Base-by-base conservation (phyloP, 2,888 invertebrate species). In the Caenorhabditis imperialis region DNA sequence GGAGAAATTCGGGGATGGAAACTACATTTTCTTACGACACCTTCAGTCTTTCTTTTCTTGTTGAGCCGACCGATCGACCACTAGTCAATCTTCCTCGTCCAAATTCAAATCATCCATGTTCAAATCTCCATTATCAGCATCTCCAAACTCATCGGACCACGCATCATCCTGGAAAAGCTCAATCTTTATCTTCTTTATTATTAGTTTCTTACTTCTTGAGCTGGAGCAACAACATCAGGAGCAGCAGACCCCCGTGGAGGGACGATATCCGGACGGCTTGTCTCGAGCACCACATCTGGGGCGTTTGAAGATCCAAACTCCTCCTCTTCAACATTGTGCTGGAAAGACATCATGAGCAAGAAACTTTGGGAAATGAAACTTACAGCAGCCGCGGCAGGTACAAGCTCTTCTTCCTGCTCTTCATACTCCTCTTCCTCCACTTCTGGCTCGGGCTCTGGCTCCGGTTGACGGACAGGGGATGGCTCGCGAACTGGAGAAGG, bases 61-160 rank as follows among this genome's bases (percentile, higher is more conserved):
- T 25, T 75, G 55, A 25, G 77, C 75, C 55, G 80, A 78, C 51
- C 62, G 78, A 76, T 77, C 76, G 75, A 81, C 77, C 42, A 82
- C 78, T 25, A 81, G 83, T 85, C 83, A 84, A 77, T 84, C 85
- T 71, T 85, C 85, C 37, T 86, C 85, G 50, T 83, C 83, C 35
- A 86, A 65, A 40, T 84, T 79, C 61, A 86, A 67, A 51, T 85
- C 81, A 48, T 86, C 85, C 48, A 86, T 55, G 62, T 86, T 79
- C 54, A 83, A 71, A 65, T 85, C 84, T 23, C 83, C 81, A 16
- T 58, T 76, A 18, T 77, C 71, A 10, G 81, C 71, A 48, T 85
- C 85, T 27, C 75, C 84, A 51, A 85, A 84, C 42, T 86, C 82
- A 40, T 81, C 80, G 7, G 79, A 78, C 78, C 79, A 80, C 33